phyloP scores from a whole-genome alignment of 2,113 vertebrate species.

The Conger conger region DNA sequence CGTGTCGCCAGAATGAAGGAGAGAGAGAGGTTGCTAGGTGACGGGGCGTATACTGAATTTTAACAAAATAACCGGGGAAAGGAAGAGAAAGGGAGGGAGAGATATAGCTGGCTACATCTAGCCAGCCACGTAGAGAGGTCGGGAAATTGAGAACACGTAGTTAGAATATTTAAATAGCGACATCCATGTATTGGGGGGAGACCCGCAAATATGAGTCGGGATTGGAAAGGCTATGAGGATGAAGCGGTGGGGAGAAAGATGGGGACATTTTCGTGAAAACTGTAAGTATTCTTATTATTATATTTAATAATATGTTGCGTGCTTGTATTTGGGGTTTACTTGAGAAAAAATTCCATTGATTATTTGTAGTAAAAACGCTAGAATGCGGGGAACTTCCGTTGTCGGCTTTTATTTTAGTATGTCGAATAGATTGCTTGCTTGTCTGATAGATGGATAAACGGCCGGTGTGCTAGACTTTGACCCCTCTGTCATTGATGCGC shows the following conservation, averaged over 20 bases:
- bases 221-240: slow-evolving; percentile 56
- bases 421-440: slow-evolving; percentile 28
- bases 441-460: slow-evolving; percentile 45
- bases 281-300: slow-evolving; percentile 2
- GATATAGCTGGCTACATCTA: slow-evolving; percentile 72
- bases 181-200: slow-evolving; percentile 6
- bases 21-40: slow-evolving; percentile 72
- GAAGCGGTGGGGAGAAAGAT: neutral
- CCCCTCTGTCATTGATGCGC: slow-evolving; percentile 78
- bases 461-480: slow-evolving; percentile 64
- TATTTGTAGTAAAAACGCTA: neutral
- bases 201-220: slow-evolving; percentile 61
- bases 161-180: slow-evolving; percentile 30
- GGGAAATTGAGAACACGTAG: slow-evolving; percentile 49
- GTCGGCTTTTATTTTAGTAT: slow-evolving; percentile 13
- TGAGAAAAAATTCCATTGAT: neutral
- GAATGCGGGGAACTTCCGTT: neutral
- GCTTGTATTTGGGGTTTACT: neutral
- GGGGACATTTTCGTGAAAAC: neutral
- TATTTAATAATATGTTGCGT: neutral
- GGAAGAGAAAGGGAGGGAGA: slow-evolving; percentile 46
- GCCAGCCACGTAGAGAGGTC: slow-evolving; percentile 61
- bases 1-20: slow-evolving; percentile 69
- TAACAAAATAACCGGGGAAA: slow-evolving; percentile 67
- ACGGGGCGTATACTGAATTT: slow-evolving; percentile 78